These are phyloP conservation scores for Lucilia sericata DNA, from an alignment of 1,140 invertebrate species.

Conservation along the genomic window DNA sequence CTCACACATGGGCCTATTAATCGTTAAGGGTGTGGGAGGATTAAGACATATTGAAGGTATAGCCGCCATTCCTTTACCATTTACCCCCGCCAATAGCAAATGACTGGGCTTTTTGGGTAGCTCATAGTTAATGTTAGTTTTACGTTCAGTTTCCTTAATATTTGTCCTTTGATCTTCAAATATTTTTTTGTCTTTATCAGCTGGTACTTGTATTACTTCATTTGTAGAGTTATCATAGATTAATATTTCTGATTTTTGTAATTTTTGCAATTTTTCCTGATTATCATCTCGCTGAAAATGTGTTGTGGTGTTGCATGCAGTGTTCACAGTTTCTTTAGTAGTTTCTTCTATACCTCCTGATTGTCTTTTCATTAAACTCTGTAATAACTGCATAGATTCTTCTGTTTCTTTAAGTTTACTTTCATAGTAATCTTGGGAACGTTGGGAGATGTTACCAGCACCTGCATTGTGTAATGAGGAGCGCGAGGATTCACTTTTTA, in stretches of 20 bases:
- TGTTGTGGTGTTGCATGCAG: neutral
- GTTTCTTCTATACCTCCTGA: neutral
- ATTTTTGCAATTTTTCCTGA: conserved; percentile 41
- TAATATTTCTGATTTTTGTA: conserved; percentile 52
- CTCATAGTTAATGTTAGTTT: neutral
- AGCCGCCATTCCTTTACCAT: conserved; percentile 14
- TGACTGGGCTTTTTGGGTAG: neutral
- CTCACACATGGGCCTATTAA: conserved; percentile 21
- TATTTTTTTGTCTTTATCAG: conserved; percentile 8
- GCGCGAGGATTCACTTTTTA: neutral
- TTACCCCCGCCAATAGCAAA: neutral
- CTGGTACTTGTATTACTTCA: conserved; percentile 43
- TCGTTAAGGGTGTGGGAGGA: conserved; percentile 57
- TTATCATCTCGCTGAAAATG: neutral
- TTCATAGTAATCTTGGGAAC: conserved; percentile 34
- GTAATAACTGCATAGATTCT: conserved; percentile 40
- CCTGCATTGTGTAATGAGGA: neutral
- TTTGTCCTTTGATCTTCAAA: conserved; percentile 34
- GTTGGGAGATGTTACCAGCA: neutral
- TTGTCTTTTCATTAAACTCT: conserved; percentile 17
- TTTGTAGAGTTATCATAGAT: conserved; percentile 48
- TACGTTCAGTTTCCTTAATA: neutral
- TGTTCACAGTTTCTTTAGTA: neutral
- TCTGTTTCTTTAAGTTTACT: conserved; percentile 33
- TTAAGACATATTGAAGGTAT: conserved; percentile 59